These are phyloP conservation scores for Cladopsammia gracilis DNA, from an alignment of 64 coral and sea anemone species.

Conservation along the genomic window DNA sequence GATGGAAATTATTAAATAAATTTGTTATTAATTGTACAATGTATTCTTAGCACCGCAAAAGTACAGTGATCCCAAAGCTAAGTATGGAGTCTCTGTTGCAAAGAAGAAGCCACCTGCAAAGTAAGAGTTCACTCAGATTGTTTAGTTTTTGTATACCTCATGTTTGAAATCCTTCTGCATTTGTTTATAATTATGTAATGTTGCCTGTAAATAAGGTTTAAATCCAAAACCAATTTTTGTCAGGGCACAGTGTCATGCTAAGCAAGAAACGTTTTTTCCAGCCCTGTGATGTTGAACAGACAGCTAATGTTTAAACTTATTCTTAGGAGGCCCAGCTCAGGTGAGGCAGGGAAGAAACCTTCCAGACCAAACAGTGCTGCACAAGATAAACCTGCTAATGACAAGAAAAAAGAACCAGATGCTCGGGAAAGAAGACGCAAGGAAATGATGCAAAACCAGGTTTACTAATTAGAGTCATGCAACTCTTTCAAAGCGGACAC, in stretches of 20 bases:
- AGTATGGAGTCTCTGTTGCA: constrained; percentile 97
- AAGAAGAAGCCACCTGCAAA: constrained; percentile 61
- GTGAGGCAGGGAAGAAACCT: constrained; percentile 75
- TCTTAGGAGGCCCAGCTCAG: constrained; percentile 79
- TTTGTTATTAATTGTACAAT: neutral
- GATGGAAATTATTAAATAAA: too few relatives aligned
- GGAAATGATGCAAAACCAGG: constrained; percentile 89
- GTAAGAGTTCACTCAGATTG: neutral
- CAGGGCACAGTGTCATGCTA: too few relatives aligned
- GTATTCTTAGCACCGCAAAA: constrained; percentile 62
- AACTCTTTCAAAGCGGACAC: too few relatives aligned
- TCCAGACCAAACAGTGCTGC: constrained; percentile 63
- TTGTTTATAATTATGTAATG: too few relatives aligned
- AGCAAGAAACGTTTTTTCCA: too few relatives aligned
- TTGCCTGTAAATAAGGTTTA: too few relatives aligned
- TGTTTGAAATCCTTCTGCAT: too few relatives aligned
- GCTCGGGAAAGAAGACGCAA: constrained; percentile 95
- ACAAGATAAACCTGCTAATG: constrained; percentile 55
- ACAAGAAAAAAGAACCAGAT: constrained; percentile 87
- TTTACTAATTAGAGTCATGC: neutral
- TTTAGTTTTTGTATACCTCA: too few relatives aligned
- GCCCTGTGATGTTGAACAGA: neutral
- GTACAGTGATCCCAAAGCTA: constrained; percentile 91
- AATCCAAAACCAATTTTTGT: too few relatives aligned
- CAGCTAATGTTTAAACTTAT: neutral